Base-by-base conservation (phyloP, 1,140 invertebrate genomes). In the Portunus trituberculatus region DNA sequence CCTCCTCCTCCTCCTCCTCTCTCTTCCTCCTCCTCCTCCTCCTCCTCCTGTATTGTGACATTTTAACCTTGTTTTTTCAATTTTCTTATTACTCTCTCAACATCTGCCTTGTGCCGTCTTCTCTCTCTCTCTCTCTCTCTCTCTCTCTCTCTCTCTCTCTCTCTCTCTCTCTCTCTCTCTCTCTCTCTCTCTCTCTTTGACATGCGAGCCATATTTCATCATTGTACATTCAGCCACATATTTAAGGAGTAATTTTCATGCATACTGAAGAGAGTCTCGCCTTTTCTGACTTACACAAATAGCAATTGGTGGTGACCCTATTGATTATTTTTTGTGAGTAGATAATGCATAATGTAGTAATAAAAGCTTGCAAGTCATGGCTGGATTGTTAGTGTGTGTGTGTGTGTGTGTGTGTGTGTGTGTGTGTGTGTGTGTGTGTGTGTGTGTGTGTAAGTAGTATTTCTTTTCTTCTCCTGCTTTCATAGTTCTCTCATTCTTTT, bases 111-210 rank as follows among this genome's bases (percentile, higher is more conserved):
- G 4, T 20, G 67, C 12, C n/a, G 20, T 76, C 67, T 76, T 76
- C 52, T 76, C n/a, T 76, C 67, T 76, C 67, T 76, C 67, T 76
- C 67, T 76, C 67, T 76, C 52, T 76, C n/a, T 76, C 67, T 76
- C 67, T 76, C 67, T 76, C n/a, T 76, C n/a, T 76, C 67, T 76
- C 67, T 76, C 67, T 76, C 67, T 76, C 67, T 76, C 52, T 76
- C n/a, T 76, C 67, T 76, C 52, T 76, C 67, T 76, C 67, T 76
- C 67, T 76, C 52, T 76, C n/a, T 76, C 67, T 76, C 67, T 76
- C 67, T 76, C 67, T 76, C 67, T 76, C 52, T 76, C n/a, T 76
- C 67, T 76, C 67, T 76, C 67, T 76, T 10, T 59, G 12, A 16
- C 52, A 59, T 20, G 20, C 52, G 12, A 12, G 20, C 20, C 52